These are phyloP conservation scores for Phenacoccus solenopsis DNA, from an alignment of 1,140 invertebrate species.

Conservation along the genomic window DNA sequence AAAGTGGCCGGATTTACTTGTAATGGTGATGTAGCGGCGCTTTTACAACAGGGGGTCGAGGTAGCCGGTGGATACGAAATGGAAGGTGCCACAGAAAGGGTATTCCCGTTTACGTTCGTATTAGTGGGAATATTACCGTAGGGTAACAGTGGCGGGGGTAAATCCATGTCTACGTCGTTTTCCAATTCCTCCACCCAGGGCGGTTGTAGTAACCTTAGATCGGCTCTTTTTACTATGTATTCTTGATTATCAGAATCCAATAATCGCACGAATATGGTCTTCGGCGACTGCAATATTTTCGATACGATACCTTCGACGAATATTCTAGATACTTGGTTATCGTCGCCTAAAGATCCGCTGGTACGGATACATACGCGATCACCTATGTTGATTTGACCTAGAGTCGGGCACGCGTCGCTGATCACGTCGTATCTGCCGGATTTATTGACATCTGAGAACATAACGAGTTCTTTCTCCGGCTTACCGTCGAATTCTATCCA, in stretches of 20 bases:
- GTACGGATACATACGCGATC: constrained; percentile 49
- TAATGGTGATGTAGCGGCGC: background rate
- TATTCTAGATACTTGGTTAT: constrained; percentile 40
- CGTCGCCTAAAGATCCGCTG: constrained; percentile 32
- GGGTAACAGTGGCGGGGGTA: constrained; percentile 21
- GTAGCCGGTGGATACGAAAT: constrained; percentile 18
- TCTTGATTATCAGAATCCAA: constrained; percentile 37
- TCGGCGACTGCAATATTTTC: constrained; percentile 50
- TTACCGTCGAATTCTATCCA: constrained; percentile 58
- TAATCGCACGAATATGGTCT: constrained; percentile 66
- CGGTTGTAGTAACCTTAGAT: constrained; percentile 75
- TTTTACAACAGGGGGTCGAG: background rate
- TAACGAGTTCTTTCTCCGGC: constrained; percentile 45
- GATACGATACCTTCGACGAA: constrained; percentile 76
- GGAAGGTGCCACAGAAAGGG: background rate
- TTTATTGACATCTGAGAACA: constrained; percentile 37
- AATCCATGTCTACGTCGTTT: constrained; percentile 39
- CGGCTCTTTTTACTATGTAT: constrained; percentile 62
- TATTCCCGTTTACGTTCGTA: constrained; percentile 17
- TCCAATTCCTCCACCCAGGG: constrained; percentile 93
- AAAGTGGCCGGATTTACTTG: constrained; percentile 33
- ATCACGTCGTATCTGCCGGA: constrained; percentile 75
- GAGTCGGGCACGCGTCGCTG: constrained; percentile 78
- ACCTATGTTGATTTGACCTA: constrained; percentile 50
- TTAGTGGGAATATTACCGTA: constrained; percentile 21